Base-by-base conservation (phyloP, 2,888 invertebrate genomes). In the Taphrorychus bicolor region DNA sequence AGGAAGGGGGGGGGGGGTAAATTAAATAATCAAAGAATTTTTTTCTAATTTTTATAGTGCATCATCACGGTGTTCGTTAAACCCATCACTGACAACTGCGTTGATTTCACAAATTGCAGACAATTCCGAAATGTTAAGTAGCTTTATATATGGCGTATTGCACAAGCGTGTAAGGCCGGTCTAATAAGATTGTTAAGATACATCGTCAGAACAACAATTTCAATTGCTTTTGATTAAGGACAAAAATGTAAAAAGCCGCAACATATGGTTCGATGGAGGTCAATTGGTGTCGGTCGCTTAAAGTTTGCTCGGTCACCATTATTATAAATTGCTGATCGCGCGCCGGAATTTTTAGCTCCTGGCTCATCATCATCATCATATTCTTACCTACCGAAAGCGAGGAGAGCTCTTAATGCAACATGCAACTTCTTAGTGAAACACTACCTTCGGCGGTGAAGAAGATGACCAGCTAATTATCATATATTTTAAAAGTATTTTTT, bases 221-320 rank as follows among this genome's bases (percentile, higher is more conserved):
- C 59, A 64, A 65, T 65, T 65, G 65, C 42, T 59, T 59, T 59
- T 48, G 59, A 65, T 65, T 65, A 65, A 65, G 65, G 65, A 59
- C 65, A 57, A 65, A 65, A 48, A 24, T 48, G 59, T 59, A 42
- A 65, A 54, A 65, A 65, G 22, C 16, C 45, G 16, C 53, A 51
- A 22, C 65, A 65, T 65, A 65, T 65, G 65, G 65, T 16, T 48
- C 59, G 21, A 59, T 48, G 53, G 65, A 65, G 65, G 65, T 65
- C 65, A 65, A 65, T 65, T 65, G 65, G 24, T 41, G 65, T 48
- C 59, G 45, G 54, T 19, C 53, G 54, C 53, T 22, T 61, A 52
- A 54, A 45, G 5, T 45, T 45, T 14, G 45, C 45, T 45, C 14
- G 16, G 14, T 17, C 16, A 45, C 45, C 17, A 45, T 45, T 45